These are phyloP conservation scores for Camelus bactrianus DNA, from an alignment of 2,113 vertebrate species.

Conservation along the genomic window DNA sequence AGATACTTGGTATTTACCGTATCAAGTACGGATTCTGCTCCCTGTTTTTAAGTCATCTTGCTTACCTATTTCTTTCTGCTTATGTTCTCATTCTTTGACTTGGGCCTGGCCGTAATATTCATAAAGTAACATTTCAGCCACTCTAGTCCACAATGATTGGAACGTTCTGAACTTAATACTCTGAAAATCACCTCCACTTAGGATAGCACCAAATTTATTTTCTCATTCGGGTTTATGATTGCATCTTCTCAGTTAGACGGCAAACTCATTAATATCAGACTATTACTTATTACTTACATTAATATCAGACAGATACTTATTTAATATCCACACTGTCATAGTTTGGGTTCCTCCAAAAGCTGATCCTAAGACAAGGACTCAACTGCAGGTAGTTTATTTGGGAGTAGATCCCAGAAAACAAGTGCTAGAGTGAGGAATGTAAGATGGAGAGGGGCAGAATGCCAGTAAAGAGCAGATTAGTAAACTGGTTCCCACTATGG, in stretches of 20 bases:
- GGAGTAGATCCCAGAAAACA: constrained; percentile 28
- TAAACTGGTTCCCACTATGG: background rate
- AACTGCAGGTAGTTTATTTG: constrained; percentile 3
- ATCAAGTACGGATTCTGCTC: background rate
- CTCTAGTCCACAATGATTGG: background rate
- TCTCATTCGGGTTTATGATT: constrained; percentile 40
- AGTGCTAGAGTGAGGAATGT: background rate
- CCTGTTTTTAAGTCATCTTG: background rate
- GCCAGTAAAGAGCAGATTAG: background rate
- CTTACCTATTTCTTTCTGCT: constrained; percentile 17
- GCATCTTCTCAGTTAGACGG: background rate
- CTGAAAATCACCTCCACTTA: background rate
- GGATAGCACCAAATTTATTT: constrained; percentile 1
- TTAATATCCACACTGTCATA: background rate
- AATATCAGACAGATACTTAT: background rate
- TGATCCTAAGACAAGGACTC: background rate
- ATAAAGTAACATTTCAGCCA: background rate
- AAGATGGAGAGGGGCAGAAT: background rate
- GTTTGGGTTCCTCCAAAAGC: constrained; percentile 7
- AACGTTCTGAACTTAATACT: background rate
- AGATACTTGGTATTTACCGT: background rate
- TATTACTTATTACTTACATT: background rate
- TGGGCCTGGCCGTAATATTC: background rate
- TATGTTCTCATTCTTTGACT: background rate
- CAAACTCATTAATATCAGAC: background rate